These are phyloP conservation scores for Sterrhoptilus dennistouni DNA, from an alignment of 2,113 vertebrate genomes.

Conservation along the genomic window DNA sequence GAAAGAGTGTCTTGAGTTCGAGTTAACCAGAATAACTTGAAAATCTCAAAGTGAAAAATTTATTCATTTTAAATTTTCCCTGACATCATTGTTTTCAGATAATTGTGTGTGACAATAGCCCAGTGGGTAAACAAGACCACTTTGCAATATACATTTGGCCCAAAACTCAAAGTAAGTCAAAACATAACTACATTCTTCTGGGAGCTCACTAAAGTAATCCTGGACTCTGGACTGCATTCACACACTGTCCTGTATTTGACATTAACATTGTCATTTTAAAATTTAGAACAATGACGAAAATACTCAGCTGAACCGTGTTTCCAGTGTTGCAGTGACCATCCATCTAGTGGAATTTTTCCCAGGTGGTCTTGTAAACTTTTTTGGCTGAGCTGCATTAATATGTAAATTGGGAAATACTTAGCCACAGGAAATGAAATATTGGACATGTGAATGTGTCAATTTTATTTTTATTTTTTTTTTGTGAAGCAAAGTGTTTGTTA, in stretches of 20 bases:
- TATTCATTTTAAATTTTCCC: background rate
- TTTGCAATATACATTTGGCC: background rate
- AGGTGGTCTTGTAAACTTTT: background rate
- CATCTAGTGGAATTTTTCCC: background rate
- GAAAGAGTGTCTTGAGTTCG: background rate
- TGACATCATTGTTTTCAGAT: fast-evolving
- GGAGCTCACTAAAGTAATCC: background rate
- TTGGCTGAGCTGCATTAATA: background rate
- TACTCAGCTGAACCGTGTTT: background rate
- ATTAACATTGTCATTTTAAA: background rate
- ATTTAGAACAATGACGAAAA: background rate
- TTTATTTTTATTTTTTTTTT: background rate
- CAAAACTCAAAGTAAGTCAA: background rate
- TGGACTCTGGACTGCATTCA: background rate
- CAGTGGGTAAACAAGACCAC: background rate
- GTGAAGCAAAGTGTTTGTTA: background rate
- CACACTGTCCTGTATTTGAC: background rate
- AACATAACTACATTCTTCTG: background rate
- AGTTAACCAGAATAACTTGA: background rate
- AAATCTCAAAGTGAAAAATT: background rate
- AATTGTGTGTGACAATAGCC: background rate
- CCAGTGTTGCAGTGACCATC: background rate
- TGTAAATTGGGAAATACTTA: background rate
- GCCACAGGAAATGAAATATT: background rate
- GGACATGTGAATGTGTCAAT: background rate